Evolutionary conservation across 1,140 invertebrate species (phyloP).

Genomic region (Trachelipus rathkii): DNA sequence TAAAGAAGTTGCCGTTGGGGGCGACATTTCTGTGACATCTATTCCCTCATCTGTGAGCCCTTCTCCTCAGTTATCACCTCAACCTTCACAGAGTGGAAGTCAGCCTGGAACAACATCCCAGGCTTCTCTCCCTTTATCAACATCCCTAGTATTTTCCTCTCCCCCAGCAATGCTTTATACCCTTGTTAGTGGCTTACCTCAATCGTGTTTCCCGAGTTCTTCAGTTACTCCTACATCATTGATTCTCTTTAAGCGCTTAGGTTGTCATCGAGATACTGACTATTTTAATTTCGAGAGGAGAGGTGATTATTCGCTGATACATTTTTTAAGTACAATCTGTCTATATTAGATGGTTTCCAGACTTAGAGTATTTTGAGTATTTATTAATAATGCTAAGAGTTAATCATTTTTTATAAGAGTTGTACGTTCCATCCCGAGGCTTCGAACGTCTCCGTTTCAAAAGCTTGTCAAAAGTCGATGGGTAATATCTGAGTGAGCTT

Average conservation of each 20-base stretch:
- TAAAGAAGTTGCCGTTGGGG: conserved; percentile 37
- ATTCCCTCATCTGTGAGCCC: conserved; percentile 37
- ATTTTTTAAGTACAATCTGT: too few relatives aligned
- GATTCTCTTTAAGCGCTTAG: background rate
- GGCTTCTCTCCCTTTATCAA: conserved; percentile 39
- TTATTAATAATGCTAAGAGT: too few relatives aligned
- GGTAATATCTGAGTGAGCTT: too few relatives aligned
- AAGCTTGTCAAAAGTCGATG: too few relatives aligned
- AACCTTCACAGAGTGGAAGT: conserved; percentile 34
- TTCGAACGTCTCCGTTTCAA: too few relatives aligned
- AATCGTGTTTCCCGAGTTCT: conserved; percentile 29
- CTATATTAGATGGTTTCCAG: too few relatives aligned
- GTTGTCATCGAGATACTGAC: background rate
- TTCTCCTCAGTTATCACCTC: conserved; percentile 41
- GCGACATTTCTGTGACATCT: conserved; percentile 39
- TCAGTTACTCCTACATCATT: conserved; percentile 33
- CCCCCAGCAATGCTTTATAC: conserved; percentile 35
- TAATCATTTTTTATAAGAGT: too few relatives aligned
- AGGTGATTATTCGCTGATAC: too few relatives aligned
- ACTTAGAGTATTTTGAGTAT: too few relatives aligned
- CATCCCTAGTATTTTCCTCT: conserved; percentile 35
- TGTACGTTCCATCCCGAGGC: too few relatives aligned
- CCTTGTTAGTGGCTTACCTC: conserved; percentile 37
- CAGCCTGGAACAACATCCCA: conserved; percentile 25
- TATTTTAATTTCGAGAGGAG: too few relatives aligned